A percentile compares a stretch with the other conserved stretches of the same genome.
Evolutionary conservation across 2,888 invertebrate species (phyloP).

Genomic region (Fragum whitleyi): DNA sequence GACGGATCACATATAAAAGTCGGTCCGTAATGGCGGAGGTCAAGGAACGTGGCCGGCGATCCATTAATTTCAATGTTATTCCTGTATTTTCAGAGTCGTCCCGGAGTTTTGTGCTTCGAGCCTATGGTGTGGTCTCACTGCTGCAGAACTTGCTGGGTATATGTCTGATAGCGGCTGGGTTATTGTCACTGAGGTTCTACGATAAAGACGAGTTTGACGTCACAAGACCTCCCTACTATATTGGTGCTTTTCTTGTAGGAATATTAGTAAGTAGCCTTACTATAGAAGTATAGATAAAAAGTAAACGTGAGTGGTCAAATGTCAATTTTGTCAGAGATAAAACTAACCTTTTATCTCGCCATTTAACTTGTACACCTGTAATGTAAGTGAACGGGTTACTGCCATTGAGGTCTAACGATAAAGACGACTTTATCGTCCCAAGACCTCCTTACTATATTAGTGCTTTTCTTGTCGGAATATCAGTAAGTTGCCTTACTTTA

Average conservation of each 20-base stretch:
- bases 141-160: slow-evolving; percentile 52
- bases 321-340: too few relatives aligned
- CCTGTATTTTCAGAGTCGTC: slow-evolving; percentile 39
- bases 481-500: too few relatives aligned
- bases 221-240: slow-evolving; percentile 51
- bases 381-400: slow-evolving; percentile 40
- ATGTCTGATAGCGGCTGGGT: slow-evolving; percentile 46
- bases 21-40: too few relatives aligned
- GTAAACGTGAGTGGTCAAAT: too few relatives aligned
- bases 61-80: too few relatives aligned
- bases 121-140: slow-evolving; percentile 53
- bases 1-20: too few relatives aligned
- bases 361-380: too few relatives aligned
- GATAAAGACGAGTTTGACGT: slow-evolving; percentile 48
- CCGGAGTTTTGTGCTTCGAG: slow-evolving; percentile 42
- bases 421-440: slow-evolving; percentile 44
- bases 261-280: slow-evolving; percentile 54
- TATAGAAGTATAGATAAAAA: not conserved
- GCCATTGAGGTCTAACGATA: slow-evolving; percentile 30
- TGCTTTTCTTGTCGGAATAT: slow-evolving; percentile 48
- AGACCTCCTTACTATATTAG: slow-evolving; percentile 54
- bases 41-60: too few relatives aligned
- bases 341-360: too few relatives aligned
- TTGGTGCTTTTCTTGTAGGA: slow-evolving; percentile 52
- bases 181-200: slow-evolving; percentile 38